phyloP scores from a whole-genome alignment of 2,797 vertebrate species.

The Octomys mimax region DNA sequence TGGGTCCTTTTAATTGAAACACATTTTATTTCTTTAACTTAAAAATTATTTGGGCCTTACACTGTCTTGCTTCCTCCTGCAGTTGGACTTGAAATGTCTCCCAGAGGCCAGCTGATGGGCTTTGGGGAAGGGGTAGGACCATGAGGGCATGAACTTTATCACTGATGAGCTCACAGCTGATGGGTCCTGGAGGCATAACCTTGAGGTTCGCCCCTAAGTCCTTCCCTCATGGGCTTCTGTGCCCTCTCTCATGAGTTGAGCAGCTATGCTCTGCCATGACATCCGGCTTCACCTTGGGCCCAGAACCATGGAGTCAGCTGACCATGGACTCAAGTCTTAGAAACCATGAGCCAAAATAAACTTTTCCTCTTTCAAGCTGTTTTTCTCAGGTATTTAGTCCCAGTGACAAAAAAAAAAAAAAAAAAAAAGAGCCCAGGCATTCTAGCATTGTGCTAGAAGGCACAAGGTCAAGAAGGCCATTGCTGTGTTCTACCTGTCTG shows the following conservation, averaged over 20 bases:
- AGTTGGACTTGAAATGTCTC: too few species aligned
- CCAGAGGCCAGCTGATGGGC: background rate
- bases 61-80: background rate
- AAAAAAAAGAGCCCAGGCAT: background rate
- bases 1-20: too few species aligned
- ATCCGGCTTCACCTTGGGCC: background rate
- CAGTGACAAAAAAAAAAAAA: background rate
- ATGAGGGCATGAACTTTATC: background rate
- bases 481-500: background rate
- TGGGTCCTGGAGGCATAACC: background rate
- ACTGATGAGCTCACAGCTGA: background rate
- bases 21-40: too few species aligned
- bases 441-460: conserved; percentile 1
- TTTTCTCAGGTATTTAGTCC: background rate
- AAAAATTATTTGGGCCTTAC: too few species aligned
- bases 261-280: background rate
- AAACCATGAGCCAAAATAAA: background rate
- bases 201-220: background rate
- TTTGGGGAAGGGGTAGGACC: background rate
- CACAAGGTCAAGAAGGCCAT: background rate
- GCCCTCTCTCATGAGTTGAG: background rate
- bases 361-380: background rate
- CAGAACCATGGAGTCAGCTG: background rate
- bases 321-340: background rate
- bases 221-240: background rate